Base-by-base conservation (phyloP, 2,113 vertebrate species). In the Todiramphus saurophagus region DNA sequence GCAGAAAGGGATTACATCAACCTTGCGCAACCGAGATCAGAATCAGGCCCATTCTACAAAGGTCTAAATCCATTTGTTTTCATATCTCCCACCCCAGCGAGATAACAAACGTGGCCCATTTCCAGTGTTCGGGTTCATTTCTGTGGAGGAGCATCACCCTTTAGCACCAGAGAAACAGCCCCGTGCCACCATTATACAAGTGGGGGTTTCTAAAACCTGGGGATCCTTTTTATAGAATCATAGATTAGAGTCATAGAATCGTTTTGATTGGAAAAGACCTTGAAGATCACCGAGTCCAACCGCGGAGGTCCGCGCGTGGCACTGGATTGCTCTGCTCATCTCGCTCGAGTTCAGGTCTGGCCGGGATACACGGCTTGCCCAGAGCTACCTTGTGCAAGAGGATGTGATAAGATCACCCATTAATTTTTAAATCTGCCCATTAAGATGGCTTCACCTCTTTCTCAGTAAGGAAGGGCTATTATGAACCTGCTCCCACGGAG, bases 161-260 rank as follows among this genome's bases (percentile, higher is more conserved):
- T 37, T 5, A 75, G 8, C n/a, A 33, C 12, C 21, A 37, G 55
- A 46, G 24, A 46, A 87, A 77, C 30, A 24, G 25, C 25, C 81
- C 10, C 0, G 0, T 33, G 56, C 55, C 60, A 44, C 8, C 56
- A 11, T 9, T 4, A 44, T 13, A 37, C 31, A 31, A 7, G 21
- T 9, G 7, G 37, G 19, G n/a, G 31, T 23, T 69, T 15, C 8
- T 7, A 5, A 55, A 66, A 33, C 13, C 46, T 2, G 7, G 53
- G 72, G 50, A 41, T 87, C 17, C 6, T 0, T 16, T 30, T 31
- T 28, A 30, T 6, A 44, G 62, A 17, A 13, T 43, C 39, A 30
- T 5, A 30, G 66, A 48, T 23, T 5, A 39, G 60, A 37, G 20
- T 35, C 58, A 35, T 23, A 24, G 37, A 39, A 16, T 17, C 24